Evolutionary conservation across 2,888 invertebrate genomes (phyloP).

Genomic region (Metallyticus violacea): DNA sequence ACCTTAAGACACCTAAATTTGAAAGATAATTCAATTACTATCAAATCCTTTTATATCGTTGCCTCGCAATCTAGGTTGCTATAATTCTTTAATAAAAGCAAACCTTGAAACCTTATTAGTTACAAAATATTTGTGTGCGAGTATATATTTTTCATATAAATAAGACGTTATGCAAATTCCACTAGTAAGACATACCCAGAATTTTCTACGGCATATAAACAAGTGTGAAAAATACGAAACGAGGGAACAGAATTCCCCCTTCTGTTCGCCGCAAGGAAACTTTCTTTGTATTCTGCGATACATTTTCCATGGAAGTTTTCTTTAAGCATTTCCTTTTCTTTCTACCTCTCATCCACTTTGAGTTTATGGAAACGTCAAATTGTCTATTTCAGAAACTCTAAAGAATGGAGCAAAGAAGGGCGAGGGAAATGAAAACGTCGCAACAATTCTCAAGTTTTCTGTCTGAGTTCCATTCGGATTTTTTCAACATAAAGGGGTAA

Average conservation of each 20-base stretch:
- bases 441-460: background rate
- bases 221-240: background rate
- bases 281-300: background rate
- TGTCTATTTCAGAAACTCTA: background rate
- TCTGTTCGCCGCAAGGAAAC: background rate
- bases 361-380: background rate
- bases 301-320: background rate
- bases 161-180: too few relatives aligned
- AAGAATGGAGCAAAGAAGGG: background rate
- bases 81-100: too few relatives aligned
- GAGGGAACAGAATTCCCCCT: background rate
- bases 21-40: too few relatives aligned
- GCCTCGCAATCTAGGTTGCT: too few relatives aligned
- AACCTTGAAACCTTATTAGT: too few relatives aligned
- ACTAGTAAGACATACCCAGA: too few relatives aligned
- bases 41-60: too few relatives aligned
- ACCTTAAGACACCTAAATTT: too few relatives aligned
- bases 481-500: background rate
- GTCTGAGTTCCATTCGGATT: background rate
- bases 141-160: too few relatives aligned
- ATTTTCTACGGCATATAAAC: background rate
- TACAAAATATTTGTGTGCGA: too few relatives aligned
- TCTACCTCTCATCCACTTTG: background rate
- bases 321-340: background rate
- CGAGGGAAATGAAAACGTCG: background rate